These are phyloP conservation scores for Campoplex nolae DNA, from an alignment of 2,888 invertebrate species.

Conservation along the genomic window DNA sequence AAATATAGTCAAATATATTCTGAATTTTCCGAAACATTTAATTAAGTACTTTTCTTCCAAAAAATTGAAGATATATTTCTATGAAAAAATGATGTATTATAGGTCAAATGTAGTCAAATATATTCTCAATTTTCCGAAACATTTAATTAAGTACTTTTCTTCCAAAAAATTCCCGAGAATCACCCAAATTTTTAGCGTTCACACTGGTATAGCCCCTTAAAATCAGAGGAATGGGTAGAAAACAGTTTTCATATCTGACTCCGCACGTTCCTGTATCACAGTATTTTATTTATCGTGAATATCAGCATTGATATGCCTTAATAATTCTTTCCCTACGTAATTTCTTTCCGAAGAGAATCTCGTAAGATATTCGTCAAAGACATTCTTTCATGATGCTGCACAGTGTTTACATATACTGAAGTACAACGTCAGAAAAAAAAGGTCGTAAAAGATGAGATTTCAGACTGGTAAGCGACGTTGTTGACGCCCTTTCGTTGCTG, in stretches of 20 bases:
- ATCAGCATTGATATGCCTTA: background rate
- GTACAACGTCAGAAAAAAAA: background rate
- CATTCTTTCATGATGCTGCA: background rate
- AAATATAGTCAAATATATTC: too few relatives aligned
- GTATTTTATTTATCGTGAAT: background rate
- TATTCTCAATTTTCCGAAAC: too few relatives aligned
- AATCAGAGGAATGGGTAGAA: background rate
- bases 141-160: too few relatives aligned
- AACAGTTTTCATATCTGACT: background rate
- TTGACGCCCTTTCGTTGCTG: background rate
- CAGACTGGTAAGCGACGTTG: background rate
- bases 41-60: too few relatives aligned
- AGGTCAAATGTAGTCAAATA: too few relatives aligned
- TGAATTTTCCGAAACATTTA: too few relatives aligned
- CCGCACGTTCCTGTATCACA: too few relatives aligned
- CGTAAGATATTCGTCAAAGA: constrained; percentile 17
- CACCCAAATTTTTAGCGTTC: background rate
- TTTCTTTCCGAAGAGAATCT: background rate
- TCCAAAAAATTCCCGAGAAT: too few relatives aligned
- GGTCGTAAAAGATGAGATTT: background rate
- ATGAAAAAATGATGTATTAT: too few relatives aligned
- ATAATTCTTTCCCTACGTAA: background rate
- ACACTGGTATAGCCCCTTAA: background rate
- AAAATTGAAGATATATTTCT: too few relatives aligned
- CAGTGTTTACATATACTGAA: background rate